Percentiles rank a stretch among this genome's conserved stretches.
Conservation (phyloP, 1,140 invertebrate genomes). For the Dreissena rostriformis region DNA sequence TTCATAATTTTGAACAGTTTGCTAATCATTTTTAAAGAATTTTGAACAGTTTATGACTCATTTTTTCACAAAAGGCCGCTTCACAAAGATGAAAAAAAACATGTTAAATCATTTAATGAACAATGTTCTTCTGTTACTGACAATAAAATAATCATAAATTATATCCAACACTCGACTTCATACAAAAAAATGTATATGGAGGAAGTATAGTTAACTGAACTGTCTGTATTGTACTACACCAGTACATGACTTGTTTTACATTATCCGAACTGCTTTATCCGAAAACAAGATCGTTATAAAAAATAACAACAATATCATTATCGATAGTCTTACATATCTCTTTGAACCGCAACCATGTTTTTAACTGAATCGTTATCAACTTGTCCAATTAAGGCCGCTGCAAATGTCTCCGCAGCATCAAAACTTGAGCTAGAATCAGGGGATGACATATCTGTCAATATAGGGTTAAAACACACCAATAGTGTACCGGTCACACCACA, state of each 20-base stretch:
- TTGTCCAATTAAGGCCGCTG: slow-evolving; percentile 49
- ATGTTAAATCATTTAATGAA: no score
- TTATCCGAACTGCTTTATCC: not conserved
- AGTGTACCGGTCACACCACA: no score
- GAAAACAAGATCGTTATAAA: not conserved
- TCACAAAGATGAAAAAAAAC: no score
- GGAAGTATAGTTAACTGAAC: not conserved
- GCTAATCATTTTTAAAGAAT: no score
- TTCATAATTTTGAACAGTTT: no score
- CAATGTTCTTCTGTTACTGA: no score
- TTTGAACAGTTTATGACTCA: no score
- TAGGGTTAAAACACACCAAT: no score
- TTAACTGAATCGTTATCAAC: slow-evolving; percentile 51
- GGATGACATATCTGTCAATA: slow-evolving; percentile 20
- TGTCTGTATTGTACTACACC: not conserved
- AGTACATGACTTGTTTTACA: not conserved
- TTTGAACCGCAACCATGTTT: slow-evolving; percentile 51
- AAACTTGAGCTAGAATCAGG: slow-evolving; percentile 20
- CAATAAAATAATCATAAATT: not conserved
- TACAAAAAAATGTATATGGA: not conserved
- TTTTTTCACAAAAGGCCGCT: no score
- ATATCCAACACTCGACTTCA: not conserved
- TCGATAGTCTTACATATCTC: slow-evolving; percentile 52
- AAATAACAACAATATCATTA: not conserved
- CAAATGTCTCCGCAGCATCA: slow-evolving; percentile 48